Conservation (phyloP, 2,113 vertebrate species). For the Atractosteus spatula region DNA sequence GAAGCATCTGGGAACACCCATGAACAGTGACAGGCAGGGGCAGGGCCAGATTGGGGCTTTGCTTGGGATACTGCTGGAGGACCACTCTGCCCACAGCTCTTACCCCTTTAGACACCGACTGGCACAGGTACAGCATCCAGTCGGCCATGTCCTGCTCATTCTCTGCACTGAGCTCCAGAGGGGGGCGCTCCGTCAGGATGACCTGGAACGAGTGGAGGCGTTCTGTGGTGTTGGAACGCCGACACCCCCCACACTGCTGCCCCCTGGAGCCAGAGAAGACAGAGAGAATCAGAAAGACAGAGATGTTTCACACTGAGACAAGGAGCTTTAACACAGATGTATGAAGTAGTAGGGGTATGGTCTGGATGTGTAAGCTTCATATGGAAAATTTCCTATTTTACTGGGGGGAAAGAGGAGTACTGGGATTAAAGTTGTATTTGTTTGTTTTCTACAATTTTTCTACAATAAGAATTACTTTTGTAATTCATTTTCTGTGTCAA, state of each 20-base stretch:
- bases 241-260: conserved; percentile 92
- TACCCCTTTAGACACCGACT: conserved; percentile 95
- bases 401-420: no score
- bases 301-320: background rate
- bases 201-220: conserved; percentile 92
- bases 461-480: no score
- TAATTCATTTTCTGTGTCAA: no score
- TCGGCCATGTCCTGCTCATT: conserved; percentile 92
- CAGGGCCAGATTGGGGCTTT: background rate
- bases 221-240: conserved; percentile 85
- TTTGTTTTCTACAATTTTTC: no score
- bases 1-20: background rate
- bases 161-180: conserved; percentile 85
- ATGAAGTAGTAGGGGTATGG: no score
- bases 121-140: conserved; percentile 95
- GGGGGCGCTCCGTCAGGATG: conserved; percentile 82
- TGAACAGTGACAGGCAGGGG: background rate
- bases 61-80: no score
- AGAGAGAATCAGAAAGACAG: conserved; percentile 1
- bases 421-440: no score
- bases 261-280: conserved; percentile 61
- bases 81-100: conserved; percentile 26
- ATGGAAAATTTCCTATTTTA: no score
- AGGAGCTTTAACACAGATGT: no score
- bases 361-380: no score